Conservation (phyloP, 2,888 invertebrate genomes). For the Andrena fulva region DNA sequence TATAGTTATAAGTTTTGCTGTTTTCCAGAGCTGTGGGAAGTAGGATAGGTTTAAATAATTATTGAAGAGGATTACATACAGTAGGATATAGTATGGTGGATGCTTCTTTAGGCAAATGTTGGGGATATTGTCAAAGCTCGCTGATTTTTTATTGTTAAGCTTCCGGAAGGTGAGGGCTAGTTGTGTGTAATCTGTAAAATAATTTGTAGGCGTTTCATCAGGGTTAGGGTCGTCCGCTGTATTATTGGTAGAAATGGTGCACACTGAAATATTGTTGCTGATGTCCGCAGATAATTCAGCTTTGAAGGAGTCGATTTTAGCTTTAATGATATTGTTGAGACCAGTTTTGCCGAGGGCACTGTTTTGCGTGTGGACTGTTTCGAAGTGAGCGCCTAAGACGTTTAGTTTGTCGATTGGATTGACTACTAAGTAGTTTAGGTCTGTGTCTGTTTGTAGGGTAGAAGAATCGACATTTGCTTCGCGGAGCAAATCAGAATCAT, state of each 20-base stretch:
- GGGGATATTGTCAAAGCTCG: slow-evolving; percentile 11
- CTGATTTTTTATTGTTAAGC: slow-evolving; percentile 33
- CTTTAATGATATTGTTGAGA: background rate
- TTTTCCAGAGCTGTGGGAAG: slow-evolving; percentile 19
- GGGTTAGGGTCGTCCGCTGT: background rate
- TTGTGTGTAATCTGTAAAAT: background rate
- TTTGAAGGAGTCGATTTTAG: background rate
- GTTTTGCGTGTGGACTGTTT: slow-evolving; percentile 14
- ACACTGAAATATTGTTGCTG: background rate
- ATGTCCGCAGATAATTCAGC: background rate
- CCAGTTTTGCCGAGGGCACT: background rate
- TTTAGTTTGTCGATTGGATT: background rate
- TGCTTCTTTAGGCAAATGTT: slow-evolving; percentile 17
- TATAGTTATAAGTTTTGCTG: slow-evolving; percentile 9
- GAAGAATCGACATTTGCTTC: background rate
- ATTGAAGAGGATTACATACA: slow-evolving; percentile 18
- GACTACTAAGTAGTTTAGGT: background rate
- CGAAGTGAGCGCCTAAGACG: slow-evolving; percentile 17
- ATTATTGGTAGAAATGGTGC: background rate
- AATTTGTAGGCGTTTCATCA: background rate
- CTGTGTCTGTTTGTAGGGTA: background rate
- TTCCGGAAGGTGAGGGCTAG: background rate
- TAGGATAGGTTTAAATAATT: slow-evolving; percentile 23
- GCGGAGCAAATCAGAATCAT: background rate
- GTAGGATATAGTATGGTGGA: background rate